phyloP scores from a whole-genome alignment of 1,140 invertebrate species.

The Magallana ariakensis region DNA sequence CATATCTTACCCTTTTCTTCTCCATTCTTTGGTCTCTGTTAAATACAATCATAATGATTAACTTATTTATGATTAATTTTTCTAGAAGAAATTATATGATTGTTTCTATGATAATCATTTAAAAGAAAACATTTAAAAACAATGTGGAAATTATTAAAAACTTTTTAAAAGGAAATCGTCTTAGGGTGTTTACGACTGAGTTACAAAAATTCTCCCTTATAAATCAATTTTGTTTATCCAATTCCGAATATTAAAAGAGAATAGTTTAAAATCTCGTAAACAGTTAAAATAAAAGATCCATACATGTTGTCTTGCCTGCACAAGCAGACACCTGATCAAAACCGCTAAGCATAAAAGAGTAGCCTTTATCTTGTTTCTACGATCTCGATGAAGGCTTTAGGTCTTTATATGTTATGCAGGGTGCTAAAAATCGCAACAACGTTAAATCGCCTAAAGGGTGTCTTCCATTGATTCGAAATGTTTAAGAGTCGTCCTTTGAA shows the following conservation, averaged over 20 bases:
- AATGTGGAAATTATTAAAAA: too few relatives aligned
- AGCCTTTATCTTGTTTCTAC: background rate
- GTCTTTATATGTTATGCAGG: background rate
- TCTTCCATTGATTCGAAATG: background rate
- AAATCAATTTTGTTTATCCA: too few relatives aligned
- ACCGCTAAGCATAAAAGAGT: background rate
- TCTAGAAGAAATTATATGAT: too few relatives aligned
- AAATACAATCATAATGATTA: background rate
- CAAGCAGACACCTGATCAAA: background rate
- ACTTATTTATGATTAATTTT: too few relatives aligned
- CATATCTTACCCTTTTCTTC: background rate
- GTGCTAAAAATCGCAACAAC: background rate
- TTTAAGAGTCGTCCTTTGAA: background rate
- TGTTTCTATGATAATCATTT: too few relatives aligned
- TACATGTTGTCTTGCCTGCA: background rate
- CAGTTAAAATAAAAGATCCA: background rate
- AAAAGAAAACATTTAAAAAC: too few relatives aligned
- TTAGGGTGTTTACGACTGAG: too few relatives aligned
- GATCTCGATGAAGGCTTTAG: background rate
- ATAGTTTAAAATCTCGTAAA: too few relatives aligned
- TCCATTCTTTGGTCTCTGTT: background rate
- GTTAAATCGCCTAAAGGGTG: slow-evolving; percentile 5
- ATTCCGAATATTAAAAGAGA: too few relatives aligned
- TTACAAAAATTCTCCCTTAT: too few relatives aligned
- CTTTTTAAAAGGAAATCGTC: too few relatives aligned